phyloP scores from a whole-genome alignment of 2,888 invertebrate species.

The Ptychoptera contaminata region DNA sequence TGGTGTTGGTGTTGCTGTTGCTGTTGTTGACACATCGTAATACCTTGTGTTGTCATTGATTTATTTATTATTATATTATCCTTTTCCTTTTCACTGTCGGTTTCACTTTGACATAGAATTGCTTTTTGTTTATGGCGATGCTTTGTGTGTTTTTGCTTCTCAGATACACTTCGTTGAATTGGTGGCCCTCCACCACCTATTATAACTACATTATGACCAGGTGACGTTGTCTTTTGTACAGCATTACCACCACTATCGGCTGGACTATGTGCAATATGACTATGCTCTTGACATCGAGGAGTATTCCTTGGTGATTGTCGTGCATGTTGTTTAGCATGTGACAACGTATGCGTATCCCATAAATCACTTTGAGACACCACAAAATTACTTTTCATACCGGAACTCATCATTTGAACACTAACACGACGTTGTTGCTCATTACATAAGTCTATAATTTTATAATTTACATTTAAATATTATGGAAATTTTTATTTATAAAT shows the following conservation, averaged over 20 bases:
- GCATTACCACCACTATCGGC: conserved; percentile 25
- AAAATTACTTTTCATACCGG: conserved; percentile 34
- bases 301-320: conserved; percentile 30
- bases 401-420: conserved; percentile 22
- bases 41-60: conserved; percentile 20
- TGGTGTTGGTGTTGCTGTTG: too few relatives aligned
- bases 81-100: conserved; percentile 33
- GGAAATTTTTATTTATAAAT: too few relatives aligned
- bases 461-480: neutral
- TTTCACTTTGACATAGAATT: conserved; percentile 35
- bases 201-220: conserved; percentile 2
- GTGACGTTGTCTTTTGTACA: neutral
- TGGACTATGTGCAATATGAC: conserved; percentile 21
- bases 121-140: conserved; percentile 34
- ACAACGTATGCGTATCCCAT: conserved; percentile 49
- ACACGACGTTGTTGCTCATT: conserved; percentile 22
- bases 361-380: conserved; percentile 49
- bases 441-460: neutral
- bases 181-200: conserved; percentile 22
- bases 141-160: conserved; percentile 40
- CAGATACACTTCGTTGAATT: conserved; percentile 47
- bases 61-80: conserved; percentile 14
- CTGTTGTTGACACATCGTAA: conserved; percentile 11
- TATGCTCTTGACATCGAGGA: conserved; percentile 28
- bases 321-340: conserved; percentile 31